phyloP scores from a whole-genome alignment of 2,797 vertebrate genomes.

The Myoxocephalus aenaeus region DNA sequence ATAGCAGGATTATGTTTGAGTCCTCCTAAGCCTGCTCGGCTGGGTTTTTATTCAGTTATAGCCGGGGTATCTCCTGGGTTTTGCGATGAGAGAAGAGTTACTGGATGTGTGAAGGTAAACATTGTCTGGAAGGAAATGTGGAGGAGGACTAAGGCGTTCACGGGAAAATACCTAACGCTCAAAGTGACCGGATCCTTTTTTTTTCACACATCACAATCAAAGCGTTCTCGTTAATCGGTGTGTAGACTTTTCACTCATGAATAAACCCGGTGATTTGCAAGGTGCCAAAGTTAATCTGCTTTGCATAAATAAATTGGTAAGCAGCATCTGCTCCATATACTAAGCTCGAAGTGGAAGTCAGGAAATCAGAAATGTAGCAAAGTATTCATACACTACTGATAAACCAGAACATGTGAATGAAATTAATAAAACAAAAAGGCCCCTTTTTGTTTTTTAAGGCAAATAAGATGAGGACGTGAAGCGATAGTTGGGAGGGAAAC shows the following conservation, averaged over 20 bases:
- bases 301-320: constrained; percentile 72
- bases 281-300: constrained; percentile 72
- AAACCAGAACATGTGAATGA: constrained; percentile 43
- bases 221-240: constrained; percentile 38
- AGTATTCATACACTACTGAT: constrained; percentile 44
- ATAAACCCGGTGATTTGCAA: constrained; percentile 66
- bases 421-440: constrained; percentile 16
- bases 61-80: constrained; percentile 40
- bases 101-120: constrained; percentile 53
- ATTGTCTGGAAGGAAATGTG: constrained; percentile 30
- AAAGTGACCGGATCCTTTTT: constrained; percentile 34
- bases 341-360: constrained; percentile 48
- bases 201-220: constrained; percentile 34
- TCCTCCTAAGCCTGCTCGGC: constrained; percentile 39
- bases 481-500: neutral
- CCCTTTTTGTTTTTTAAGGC: constrained; percentile 18
- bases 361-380: constrained; percentile 55
- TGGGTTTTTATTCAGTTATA: constrained; percentile 52
- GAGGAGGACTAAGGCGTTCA: constrained; percentile 33
- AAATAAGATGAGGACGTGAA: constrained; percentile 12
- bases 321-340: constrained; percentile 54
- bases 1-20: constrained; percentile 72
- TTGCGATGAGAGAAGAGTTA: constrained; percentile 35
- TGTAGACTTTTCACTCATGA: constrained; percentile 61
- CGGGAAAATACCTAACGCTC: neutral